phyloP scores from a whole-genome alignment of 2,797 vertebrate species.

The Hippopotamyrus pictus region DNA sequence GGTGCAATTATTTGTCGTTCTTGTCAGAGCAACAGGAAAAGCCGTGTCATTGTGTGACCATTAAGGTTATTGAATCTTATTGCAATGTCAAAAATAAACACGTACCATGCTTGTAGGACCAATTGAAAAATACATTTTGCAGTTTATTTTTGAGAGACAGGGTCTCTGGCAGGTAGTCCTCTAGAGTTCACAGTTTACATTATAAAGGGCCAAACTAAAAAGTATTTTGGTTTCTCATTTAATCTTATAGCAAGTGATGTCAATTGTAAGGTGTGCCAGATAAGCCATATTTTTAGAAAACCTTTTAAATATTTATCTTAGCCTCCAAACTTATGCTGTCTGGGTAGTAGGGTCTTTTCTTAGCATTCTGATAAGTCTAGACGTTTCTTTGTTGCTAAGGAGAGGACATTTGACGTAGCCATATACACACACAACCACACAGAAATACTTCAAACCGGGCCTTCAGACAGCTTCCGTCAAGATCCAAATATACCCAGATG shows the following conservation, averaged over 20 bases:
- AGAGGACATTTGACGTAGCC: neutral
- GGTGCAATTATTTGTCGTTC: neutral
- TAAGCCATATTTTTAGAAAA: neutral
- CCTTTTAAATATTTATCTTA: neutral
- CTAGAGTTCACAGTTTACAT: neutral
- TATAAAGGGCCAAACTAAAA: neutral
- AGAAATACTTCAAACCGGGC: neutral
- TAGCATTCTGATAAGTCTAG: neutral
- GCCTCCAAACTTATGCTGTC: neutral
- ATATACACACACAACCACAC: neutral
- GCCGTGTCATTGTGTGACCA: neutral
- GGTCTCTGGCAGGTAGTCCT: neutral
- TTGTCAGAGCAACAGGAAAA: neutral
- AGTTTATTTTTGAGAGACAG: neutral
- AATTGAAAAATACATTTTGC: neutral
- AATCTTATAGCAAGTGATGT: neutral
- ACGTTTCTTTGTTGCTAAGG: neutral
- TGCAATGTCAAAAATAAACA: neutral
- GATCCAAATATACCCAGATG: constrained; percentile 3
- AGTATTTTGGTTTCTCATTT: neutral
- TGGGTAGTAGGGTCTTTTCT: neutral
- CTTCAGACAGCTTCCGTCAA: neutral
- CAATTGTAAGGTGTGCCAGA: neutral
- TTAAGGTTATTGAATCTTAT: constrained; percentile 2
- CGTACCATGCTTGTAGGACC: neutral